Evolutionary conservation across 2,113 vertebrate species (phyloP), one percentile per base, ranked within the genome.

Genomic region (Carlito syrichta): DNA sequence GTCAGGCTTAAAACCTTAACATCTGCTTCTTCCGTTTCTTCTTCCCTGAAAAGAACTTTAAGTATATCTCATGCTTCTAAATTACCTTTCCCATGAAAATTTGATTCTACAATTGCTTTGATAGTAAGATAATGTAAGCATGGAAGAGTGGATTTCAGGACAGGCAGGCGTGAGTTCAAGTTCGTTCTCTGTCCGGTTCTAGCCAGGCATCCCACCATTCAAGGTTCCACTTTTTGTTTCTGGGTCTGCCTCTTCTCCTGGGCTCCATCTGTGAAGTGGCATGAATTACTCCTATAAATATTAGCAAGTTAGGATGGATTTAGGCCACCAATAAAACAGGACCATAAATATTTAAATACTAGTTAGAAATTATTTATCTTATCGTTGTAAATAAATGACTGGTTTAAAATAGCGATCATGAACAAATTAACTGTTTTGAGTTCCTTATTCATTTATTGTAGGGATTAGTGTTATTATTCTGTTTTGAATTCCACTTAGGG

Each of bases 251-350:
- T 32, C 1, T 38, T 74, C 38, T n/a, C 50, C 40, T 48, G 40
- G 38, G 2, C 14, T 40, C 25, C 35, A 0, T 38, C 5, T n/a
- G 6, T 35, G 1, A 7, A n/a, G 14, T 45, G 23, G 20, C 1
- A 23, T 48, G 38, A 76, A 63, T 43, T 62, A 45, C 1, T 17
- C 13, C 7, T 11, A 8, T 16, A 13, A 19, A 32, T 32, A 45
- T 38, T 38, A 48, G 50, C 19, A 35, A 12, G 8, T 25, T 40
- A 17, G 25, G 4, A 45, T 30, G 7, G 60, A 30, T 43, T 74
- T 27, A 25, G 16, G 8, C 2, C 56, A 52, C 17, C 20, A 16
- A 40, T 35, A 68, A 54, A 74, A 11, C 5, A 69, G 52, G 25
- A 19, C 6, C 2, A 32, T 3, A 56, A 48, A 48, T 52, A 8